Evolutionary conservation across 2,113 vertebrate genomes (phyloP).

Genomic region (Neogale vison): DNA sequence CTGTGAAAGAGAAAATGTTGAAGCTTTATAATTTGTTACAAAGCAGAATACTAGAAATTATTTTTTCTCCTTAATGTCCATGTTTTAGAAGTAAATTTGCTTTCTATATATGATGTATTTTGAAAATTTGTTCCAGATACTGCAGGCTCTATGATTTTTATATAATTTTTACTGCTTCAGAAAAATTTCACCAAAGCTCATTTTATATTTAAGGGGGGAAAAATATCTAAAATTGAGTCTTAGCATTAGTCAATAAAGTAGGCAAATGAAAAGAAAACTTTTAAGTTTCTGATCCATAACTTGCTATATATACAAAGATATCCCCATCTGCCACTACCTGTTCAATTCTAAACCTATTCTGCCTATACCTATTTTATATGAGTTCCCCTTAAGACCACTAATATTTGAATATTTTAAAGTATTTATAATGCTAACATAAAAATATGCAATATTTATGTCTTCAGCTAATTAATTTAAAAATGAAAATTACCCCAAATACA

Average conservation of each 20-base stretch:
- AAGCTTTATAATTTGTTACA: neutral
- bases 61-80: neutral
- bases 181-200: neutral
- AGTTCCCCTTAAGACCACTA: neutral
- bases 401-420: neutral
- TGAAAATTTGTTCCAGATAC: neutral
- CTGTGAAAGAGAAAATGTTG: neutral
- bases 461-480: constrained; percentile 3
- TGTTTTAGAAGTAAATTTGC: constrained; percentile 26
- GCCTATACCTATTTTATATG: neutral
- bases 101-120: neutral
- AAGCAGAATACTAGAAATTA: neutral
- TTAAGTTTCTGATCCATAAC: neutral
- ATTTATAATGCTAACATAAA: neutral
- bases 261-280: neutral
- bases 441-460: neutral
- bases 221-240: neutral
- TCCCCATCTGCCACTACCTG: neutral
- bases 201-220: constrained; percentile 3
- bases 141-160: neutral
- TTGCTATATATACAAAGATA: neutral
- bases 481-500: neutral
- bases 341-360: neutral
- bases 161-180: constrained; percentile 44
- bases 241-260: neutral